Evolutionary conservation across 2,113 vertebrate species (phyloP).

Genomic region (Odocoileus virginianus): DNA sequence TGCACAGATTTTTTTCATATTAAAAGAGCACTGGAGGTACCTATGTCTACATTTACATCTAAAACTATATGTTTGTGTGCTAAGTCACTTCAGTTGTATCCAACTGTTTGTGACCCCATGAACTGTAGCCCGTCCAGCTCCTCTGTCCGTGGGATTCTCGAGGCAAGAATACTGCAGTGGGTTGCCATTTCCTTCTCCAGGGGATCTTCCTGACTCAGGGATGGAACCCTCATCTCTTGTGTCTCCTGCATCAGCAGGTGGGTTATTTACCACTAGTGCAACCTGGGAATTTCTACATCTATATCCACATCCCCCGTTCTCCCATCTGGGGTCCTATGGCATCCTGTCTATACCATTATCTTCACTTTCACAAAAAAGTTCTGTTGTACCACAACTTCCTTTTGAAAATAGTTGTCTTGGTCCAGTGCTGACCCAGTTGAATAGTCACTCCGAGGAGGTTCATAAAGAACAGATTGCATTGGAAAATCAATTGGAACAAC

Average conservation of each 20-base stretch:
- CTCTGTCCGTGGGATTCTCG: no score
- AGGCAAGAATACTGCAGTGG: no score
- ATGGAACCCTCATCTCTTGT: background rate
- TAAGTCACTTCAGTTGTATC: background rate
- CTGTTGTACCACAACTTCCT: no score
- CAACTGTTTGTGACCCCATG: no score
- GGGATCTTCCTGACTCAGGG: background rate
- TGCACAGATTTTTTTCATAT: background rate
- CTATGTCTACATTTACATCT: background rate
- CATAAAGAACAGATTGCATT: conserved; percentile 92
- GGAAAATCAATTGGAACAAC: conserved; percentile 93
- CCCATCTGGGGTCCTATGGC: accelerated
- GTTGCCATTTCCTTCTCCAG: no score
- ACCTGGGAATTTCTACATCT: background rate
- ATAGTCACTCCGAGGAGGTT: conserved; percentile 82
- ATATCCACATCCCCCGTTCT: accelerated
- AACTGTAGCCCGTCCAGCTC: no score
- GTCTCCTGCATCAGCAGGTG: background rate
- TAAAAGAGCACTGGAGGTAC: background rate
- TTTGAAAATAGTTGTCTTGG: background rate
- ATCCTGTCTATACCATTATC: accelerated
- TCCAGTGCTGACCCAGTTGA: background rate
- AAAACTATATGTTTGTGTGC: accelerated
- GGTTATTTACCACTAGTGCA: background rate
- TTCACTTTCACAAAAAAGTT: background rate